phyloP scores from a whole-genome alignment of 2,888 invertebrate genomes.

The Amblyjoppa proteus region DNA sequence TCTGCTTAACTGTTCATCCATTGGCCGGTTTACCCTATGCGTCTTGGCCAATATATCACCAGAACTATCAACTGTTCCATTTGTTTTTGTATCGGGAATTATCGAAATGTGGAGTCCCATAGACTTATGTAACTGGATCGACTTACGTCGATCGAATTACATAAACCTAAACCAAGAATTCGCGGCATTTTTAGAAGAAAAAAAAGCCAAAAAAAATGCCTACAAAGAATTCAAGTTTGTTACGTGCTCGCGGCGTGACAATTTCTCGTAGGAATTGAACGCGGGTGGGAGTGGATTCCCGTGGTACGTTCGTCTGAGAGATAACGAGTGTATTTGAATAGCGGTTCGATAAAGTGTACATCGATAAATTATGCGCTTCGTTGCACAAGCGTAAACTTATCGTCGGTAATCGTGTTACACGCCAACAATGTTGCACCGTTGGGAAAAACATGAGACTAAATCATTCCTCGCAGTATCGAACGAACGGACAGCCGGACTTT shows the following conservation, averaged over 20 bases:
- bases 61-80: background rate
- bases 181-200: background rate
- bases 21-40: background rate
- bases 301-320: background rate
- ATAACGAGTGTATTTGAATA: conserved; percentile 34
- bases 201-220: background rate
- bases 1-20: too few species aligned
- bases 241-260: background rate
- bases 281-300: background rate
- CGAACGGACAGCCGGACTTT: background rate
- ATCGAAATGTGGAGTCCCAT: background rate
- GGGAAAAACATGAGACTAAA: conserved; percentile 30
- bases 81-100: background rate
- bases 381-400: conserved; percentile 39
- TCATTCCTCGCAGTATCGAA: conserved; percentile 11
- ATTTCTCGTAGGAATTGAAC: background rate
- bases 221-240: background rate
- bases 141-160: conserved; percentile 13
- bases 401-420: conserved; percentile 47
- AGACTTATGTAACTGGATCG: background rate
- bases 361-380: conserved; percentile 66
- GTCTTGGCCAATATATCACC: conserved; percentile 40
- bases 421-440: conserved; percentile 56
- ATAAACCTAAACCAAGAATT: background rate
- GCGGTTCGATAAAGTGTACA: conserved; percentile 49